A percentile compares a stretch with the other conserved stretches of the same genome.
phyloP scores from a whole-genome alignment of 2,888 invertebrate genomes.

The Lottia gigantea region DNA sequence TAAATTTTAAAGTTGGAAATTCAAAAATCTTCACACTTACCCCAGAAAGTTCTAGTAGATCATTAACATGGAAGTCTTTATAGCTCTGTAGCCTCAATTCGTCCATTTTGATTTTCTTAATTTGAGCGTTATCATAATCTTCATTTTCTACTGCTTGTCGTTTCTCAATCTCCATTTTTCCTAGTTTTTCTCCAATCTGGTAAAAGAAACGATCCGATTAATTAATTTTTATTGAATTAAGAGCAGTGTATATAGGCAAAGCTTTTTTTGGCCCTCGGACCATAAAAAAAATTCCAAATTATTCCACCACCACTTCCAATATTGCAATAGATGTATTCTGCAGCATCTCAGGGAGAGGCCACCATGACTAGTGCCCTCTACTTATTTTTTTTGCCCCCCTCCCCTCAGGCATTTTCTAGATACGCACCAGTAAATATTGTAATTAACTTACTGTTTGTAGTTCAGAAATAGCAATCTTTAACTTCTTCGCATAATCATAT shows the following conservation, averaged over 20 bases:
- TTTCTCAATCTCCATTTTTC: constrained; percentile 91
- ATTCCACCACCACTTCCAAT: too few species aligned
- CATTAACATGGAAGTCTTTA: constrained; percentile 76
- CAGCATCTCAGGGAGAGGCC: too few species aligned
- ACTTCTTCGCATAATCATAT: constrained; percentile 91
- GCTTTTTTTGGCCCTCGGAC: too few species aligned
- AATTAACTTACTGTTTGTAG: constrained; percentile 75
- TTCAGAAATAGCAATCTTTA: constrained; percentile 87
- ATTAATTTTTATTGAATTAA: too few species aligned
- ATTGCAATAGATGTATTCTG: too few species aligned
- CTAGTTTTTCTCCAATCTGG: constrained; percentile 86
- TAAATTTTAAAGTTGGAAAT: too few species aligned
- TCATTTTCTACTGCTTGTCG: constrained; percentile 89
- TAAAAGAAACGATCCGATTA: background rate
- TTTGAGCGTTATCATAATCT: constrained; percentile 89
- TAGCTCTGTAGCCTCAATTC: constrained; percentile 83
- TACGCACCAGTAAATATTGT: too few species aligned
- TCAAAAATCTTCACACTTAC: constrained; percentile 34
- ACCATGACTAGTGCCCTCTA: too few species aligned
- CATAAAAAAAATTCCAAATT: too few species aligned
- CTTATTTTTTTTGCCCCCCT: too few species aligned
- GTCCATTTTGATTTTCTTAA: constrained; percentile 90
- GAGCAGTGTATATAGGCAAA: too few species aligned
- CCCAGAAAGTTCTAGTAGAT: constrained; percentile 79
- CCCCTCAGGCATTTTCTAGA: too few species aligned